These are phyloP conservation scores for Bombus balteatus DNA, from an alignment of 1,140 invertebrate genomes.

Conservation along the genomic window DNA sequence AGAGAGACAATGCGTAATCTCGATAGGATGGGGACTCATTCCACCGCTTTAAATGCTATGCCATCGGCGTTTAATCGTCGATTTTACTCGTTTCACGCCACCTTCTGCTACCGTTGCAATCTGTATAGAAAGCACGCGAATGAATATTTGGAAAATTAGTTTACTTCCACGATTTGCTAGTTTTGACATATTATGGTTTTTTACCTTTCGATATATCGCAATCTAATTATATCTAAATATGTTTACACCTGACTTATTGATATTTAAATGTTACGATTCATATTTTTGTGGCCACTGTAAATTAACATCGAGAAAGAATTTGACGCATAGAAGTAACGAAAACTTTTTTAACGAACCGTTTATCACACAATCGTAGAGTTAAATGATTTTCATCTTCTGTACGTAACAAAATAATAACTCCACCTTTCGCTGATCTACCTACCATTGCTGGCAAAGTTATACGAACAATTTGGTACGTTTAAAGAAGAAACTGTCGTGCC, in stretches of 20 bases:
- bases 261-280: too few species aligned
- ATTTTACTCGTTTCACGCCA: neutral
- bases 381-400: neutral
- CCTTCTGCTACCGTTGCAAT: neutral
- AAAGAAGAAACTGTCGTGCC: neutral
- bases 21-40: constrained; percentile 60
- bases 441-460: too few species aligned
- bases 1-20: constrained; percentile 45
- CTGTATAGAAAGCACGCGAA: neutral
- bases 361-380: too few species aligned
- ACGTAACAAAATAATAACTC: neutral
- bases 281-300: too few species aligned
- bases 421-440: neutral
- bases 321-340: too few species aligned
- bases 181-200: neutral
- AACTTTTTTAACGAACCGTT: neutral
- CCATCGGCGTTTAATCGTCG: constrained; percentile 33
- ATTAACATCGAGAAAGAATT: too few species aligned
- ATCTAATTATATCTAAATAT: neutral
- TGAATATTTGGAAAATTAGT: neutral
- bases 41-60: constrained; percentile 39
- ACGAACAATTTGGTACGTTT: neutral
- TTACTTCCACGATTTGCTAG: neutral
- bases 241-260: too few species aligned
- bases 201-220: neutral